Evolutionary conservation across 92 coral and sea anemone species (phyloP).

Genomic region (Meandrina meandrites): DNA sequence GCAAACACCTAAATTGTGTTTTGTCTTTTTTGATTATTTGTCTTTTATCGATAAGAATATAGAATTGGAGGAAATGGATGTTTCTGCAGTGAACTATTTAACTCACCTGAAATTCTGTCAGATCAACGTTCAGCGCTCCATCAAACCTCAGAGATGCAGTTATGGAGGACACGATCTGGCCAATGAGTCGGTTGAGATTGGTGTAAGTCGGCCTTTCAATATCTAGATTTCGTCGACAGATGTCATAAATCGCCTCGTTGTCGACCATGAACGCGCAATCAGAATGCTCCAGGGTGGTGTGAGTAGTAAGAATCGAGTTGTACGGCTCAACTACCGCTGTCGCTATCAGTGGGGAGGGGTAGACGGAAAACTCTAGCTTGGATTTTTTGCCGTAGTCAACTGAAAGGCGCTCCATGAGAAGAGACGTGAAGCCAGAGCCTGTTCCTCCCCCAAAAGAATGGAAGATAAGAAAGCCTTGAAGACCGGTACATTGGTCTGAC

Average conservation of each 20-base stretch:
- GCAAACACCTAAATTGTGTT: no score
- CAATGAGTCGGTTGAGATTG: slow-evolving; percentile 74
- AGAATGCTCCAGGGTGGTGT: slow-evolving; percentile 91
- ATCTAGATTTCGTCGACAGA: slow-evolving; percentile 86
- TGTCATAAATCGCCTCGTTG: slow-evolving; percentile 89
- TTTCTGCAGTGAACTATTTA: no score
- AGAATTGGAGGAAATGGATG: no score
- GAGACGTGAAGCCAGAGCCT: slow-evolving; percentile 79
- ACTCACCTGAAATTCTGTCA: slow-evolving; percentile 75
- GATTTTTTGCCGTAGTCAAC: slow-evolving; percentile 86
- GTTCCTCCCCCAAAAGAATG: slow-evolving; percentile 88
- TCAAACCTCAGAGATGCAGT: slow-evolving; percentile 93
- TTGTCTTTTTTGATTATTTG: no score
- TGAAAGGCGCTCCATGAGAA: slow-evolving; percentile 72
- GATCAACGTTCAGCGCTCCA: slow-evolving; percentile 89
- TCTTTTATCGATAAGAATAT: no score
- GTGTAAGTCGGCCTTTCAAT: slow-evolving; percentile 79
- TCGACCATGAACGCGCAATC: slow-evolving; percentile 94
- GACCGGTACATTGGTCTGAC: slow-evolving; percentile 90
- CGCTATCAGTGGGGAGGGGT: slow-evolving; percentile 77
- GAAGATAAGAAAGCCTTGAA: slow-evolving; percentile 81
- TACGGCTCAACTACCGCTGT: slow-evolving; percentile 85
- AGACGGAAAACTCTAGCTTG: slow-evolving; percentile 75
- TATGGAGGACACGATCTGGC: slow-evolving; percentile 89
- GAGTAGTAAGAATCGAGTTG: slow-evolving; percentile 79